Evolutionary conservation across 2,113 vertebrate genomes (phyloP), one percentile per base, ranked within the genome.

Genomic region (Tonatia bakeri): DNA sequence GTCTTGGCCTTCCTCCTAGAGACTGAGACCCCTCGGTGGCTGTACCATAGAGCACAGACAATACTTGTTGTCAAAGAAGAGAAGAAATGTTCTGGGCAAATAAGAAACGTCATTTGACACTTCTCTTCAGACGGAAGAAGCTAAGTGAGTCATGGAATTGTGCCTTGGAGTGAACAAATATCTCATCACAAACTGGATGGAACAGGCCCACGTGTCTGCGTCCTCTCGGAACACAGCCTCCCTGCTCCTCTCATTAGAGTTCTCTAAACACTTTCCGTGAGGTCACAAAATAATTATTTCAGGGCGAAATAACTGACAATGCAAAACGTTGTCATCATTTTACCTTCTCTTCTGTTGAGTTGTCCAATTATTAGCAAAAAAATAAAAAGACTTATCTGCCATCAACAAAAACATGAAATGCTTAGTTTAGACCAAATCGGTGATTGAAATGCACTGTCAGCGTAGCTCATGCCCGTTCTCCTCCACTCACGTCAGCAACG

Each of bases 251-350:
- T 80, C 17, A 70, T 79, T 75, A 82, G 26, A 47, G 67, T 75
- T 50, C 36, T 88, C 79, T 65, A 83, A 91, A 93, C 86, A 24
- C 36, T 93, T 94, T 69, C 54, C 38, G 3, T 91, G 64, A 93
- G 80, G 31, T 95, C 80, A 95, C 17, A 65, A 61, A 89, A 75
- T 11, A 87, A 54, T 36, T 47, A 92, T 94, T 93, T 90, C 65
- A 87, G 80, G 28, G 76, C 13, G 85, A 96, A 72, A 90, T 43
- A 61, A 86, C 3, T 84, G 59, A 61, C 87, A 81, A 40, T 79
- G 52, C 56, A 36, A 80, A 70, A 80, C 10, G 11, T 3, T 43
- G 70, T 36, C 76, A 73, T 70, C 75, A 94, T 75, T 95, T 90
- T 76, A 70, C 47, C n/a, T 81, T 50, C 67, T 70, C 33, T 47